A percentile compares a stretch with the other conserved stretches of the same genome.
These are phyloP conservation scores for Cerastis rubricosa DNA, from an alignment of 2,888 invertebrate genomes.

Conservation along the genomic window DNA sequence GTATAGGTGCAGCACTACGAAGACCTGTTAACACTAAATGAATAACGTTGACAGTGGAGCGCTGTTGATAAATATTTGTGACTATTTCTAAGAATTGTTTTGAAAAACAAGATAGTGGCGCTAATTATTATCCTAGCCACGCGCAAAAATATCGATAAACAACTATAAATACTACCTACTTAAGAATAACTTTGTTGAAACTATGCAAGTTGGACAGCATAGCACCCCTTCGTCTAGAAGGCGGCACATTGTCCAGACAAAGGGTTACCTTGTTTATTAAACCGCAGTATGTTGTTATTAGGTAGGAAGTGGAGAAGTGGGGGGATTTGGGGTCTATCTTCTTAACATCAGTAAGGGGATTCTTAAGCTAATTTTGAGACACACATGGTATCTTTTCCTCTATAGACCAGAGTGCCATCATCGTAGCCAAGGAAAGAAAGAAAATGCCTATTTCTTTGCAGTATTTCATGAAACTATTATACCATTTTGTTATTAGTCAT, in stretches of 20 bases:
- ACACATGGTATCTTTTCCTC: background rate
- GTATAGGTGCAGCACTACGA: too few relatives aligned
- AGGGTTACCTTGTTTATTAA: conserved; percentile 38
- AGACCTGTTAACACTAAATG: too few relatives aligned
- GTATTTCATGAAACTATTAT: conserved; percentile 3
- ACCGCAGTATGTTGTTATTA: conserved; percentile 46
- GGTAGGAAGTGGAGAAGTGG: background rate
- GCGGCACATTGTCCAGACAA: conserved; percentile 14
- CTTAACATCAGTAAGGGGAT: background rate
- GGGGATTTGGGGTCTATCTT: background rate
- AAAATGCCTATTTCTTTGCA: background rate
- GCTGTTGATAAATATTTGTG: background rate
- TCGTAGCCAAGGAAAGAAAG: background rate
- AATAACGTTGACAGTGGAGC: background rate
- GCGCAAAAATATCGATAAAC: background rate
- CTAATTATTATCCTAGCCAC: background rate
- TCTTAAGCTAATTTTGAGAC: background rate
- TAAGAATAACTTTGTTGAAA: background rate
- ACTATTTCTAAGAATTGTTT: background rate
- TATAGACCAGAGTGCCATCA: background rate
- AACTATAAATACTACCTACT: background rate
- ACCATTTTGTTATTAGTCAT: conserved; percentile 2
- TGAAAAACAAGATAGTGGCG: background rate
- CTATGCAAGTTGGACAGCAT: conserved; percentile 12
- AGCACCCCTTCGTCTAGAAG: conserved; percentile 15